phyloP scores from a whole-genome alignment of 2,113 vertebrate species.

The Tichodroma muraria region DNA sequence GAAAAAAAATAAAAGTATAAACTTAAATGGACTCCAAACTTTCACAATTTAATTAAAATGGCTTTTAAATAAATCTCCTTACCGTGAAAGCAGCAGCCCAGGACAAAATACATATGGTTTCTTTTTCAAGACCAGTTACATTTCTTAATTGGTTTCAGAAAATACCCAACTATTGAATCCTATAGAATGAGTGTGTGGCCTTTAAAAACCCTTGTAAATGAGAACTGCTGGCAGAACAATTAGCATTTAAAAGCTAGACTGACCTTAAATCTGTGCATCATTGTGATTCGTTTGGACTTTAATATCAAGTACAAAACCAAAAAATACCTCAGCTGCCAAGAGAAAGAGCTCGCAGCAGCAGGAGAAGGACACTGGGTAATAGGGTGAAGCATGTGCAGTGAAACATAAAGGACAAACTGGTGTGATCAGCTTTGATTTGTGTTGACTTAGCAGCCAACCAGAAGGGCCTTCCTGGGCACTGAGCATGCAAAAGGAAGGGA shows the following conservation, averaged over 20 bases:
- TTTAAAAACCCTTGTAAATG: constrained; percentile 80
- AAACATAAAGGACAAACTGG: constrained; percentile 82
- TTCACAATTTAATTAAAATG: not conserved
- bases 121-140: constrained; percentile 5
- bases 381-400: constrained; percentile 71
- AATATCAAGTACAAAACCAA: constrained; percentile 55
- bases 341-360: constrained; percentile 61
- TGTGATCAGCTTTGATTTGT: constrained; percentile 69
- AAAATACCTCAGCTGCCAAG: constrained; percentile 57
- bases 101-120: not conserved
- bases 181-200: constrained; percentile 73
- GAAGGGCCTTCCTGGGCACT: constrained; percentile 43
- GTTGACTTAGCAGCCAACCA: constrained; percentile 66
- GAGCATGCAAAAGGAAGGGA: constrained; percentile 21
- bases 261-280: constrained; percentile 83
- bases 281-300: constrained; percentile 78
- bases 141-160: constrained; percentile 60
- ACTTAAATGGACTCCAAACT: not conserved
- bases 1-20: not conserved
- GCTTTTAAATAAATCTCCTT: not conserved
- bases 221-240: constrained; percentile 86
- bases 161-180: constrained; percentile 61
- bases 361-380: constrained; percentile 58
- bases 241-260: constrained; percentile 84
- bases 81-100: not conserved